Evolutionary conservation across 2,113 vertebrate genomes (phyloP), one percentile per base, ranked within the genome.

Genomic region (Ammospiza caudacuta): DNA sequence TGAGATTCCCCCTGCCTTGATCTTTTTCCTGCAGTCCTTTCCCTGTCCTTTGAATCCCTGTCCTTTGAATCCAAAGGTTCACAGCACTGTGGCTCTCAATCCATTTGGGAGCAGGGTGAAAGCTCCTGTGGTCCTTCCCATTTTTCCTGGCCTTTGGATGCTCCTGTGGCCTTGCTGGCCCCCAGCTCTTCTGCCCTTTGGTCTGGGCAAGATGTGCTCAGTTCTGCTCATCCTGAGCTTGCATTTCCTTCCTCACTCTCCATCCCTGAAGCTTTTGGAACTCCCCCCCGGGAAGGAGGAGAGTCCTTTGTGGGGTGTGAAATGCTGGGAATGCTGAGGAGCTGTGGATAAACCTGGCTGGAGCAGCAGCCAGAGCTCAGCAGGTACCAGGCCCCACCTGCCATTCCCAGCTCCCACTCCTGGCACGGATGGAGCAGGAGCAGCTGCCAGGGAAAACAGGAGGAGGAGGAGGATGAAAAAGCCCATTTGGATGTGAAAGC

Each of bases 351-450:
- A 80, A 49, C 9, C 28, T 28, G 6, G 19, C 2, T 43, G 12
- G 72, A 89, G 91, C 81, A 19, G 82, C 69, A 35, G 95, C 57
- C 92, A 84, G 77, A 57, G 55, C 95, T 58, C 96, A 95, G 97
- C 95, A 57, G 95, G 96, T 79, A 89, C 81, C 89, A 11, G 61
- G 75, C 47, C 75, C 28, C 19, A 9, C 2, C 81, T 74, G 92
- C 90, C 96, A 43, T 70, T 84, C 83, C 88, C 95, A 52, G 93
- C 93, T 88, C 51, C n/a, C 84, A 51, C 41, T 81, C 88, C 79
- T n/a, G 2, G 83, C 83, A 13, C 92, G 75, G 96, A 95, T 78
- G 91, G 92, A 69, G 66, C 69, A 6, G 6, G 27, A 92, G 68
- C 55, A 11, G 76, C 87, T 90, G 94, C 95, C 95, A 95, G 81